phyloP scores from a whole-genome alignment of 2,888 invertebrate genomes.

The Lacanobia wlatinum region DNA sequence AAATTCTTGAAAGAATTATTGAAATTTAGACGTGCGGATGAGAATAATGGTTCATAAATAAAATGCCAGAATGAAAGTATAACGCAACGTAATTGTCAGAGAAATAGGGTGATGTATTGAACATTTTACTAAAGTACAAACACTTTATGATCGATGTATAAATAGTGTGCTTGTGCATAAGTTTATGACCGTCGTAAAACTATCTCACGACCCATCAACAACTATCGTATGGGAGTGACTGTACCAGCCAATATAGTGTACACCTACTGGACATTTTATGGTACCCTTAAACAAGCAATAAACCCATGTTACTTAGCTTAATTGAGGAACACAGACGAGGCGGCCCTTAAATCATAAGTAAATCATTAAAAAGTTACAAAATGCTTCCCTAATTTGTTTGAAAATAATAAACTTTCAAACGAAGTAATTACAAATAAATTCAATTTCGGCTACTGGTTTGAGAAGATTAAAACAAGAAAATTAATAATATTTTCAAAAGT shows the following conservation, averaged over 20 bases:
- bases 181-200: conserved; percentile 57
- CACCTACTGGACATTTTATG: conserved; percentile 17
- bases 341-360: conserved; percentile 5
- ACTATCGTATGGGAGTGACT: conserved; percentile 29
- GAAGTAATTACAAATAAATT: conserved; percentile 58
- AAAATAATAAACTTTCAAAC: conserved; percentile 40
- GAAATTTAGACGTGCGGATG: not conserved
- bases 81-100: not conserved
- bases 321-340: conserved; percentile 8
- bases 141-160: not conserved
- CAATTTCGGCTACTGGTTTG: conserved; percentile 37
- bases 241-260: not conserved
- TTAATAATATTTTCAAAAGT: conserved; percentile 43
- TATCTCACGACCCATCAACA: conserved; percentile 36
- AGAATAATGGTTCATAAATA: conserved; percentile 17
- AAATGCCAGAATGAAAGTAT: not conserved
- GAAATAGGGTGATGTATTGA: not conserved
- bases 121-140: not conserved
- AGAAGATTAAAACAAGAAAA: conserved; percentile 44
- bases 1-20: conserved; percentile 16
- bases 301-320: conserved; percentile 30
- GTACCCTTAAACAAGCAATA: conserved; percentile 29
- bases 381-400: conserved; percentile 37
- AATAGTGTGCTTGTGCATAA: conserved; percentile 34
- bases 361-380: conserved; percentile 35